Evolutionary conservation across 2,113 vertebrate genomes (phyloP), one percentile per base, ranked within the genome.

Genomic region (Atlantisia rogersi): DNA sequence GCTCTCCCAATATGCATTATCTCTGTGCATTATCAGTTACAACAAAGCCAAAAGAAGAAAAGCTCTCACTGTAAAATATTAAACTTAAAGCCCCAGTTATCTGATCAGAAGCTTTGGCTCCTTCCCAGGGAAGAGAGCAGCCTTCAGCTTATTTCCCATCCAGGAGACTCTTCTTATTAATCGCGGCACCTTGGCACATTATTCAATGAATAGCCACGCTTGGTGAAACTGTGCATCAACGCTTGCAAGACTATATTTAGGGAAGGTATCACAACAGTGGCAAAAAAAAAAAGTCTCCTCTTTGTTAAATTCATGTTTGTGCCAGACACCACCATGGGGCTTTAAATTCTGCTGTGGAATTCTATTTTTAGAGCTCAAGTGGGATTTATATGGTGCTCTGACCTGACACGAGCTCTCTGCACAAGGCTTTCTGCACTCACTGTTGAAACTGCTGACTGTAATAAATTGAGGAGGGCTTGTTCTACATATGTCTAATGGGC

Each of bases 1-100:
- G 80, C 11, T 8, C 56, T 92, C 58, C 83, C 92, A 92, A 86
- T 95, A 94, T 78, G 81, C 80, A 52, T 95, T 95, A 93, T 96
- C 90, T 96, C 69, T 86, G 50, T 82, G 82, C 58, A 2, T 82
- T 88, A 96, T 93, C 90, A 62, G 65, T 75, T 89, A 75, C 69
- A 92, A 92, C 82, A 91, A 78, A 95, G 62, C 53, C 73, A 88
- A 62, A 88, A 78, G 82, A 90, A 93, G 77, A 95, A 92, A 88
- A 88, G 68, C 76, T 65, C 86, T 86, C 80, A 31, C 48, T 79
- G 77, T 93, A 75, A 97, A 96, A 96, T 91, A 91, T 94, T 94
- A 84, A 68, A 89, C 90, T 84, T 75, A 94, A 95, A 93, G 16
- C 15, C 35, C 28, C 74, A 58, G 77, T 95, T 96, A 89, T 70